Evolutionary conservation across 2,888 invertebrate species (phyloP).

Genomic region (Tortrix viridana): DNA sequence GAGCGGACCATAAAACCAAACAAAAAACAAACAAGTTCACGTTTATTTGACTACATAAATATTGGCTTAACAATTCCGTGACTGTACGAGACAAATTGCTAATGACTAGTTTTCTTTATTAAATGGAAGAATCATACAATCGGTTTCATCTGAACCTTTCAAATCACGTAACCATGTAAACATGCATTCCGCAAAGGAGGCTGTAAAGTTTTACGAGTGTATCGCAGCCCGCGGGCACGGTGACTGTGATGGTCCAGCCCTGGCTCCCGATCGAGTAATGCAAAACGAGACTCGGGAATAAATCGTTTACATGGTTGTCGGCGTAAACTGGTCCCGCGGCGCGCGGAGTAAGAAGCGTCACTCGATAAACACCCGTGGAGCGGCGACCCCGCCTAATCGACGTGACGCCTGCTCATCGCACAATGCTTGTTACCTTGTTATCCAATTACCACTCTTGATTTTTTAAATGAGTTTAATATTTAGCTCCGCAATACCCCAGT

Average conservation of each 20-base stretch:
- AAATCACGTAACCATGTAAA: slow-evolving; percentile 33
- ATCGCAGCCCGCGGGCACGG: slow-evolving; percentile 33
- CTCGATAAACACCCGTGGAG: slow-evolving; percentile 49
- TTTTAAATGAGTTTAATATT: too few relatives aligned
- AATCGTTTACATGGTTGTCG: slow-evolving; percentile 84
- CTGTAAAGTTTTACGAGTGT: slow-evolving; percentile 41
- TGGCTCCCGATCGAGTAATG: slow-evolving; percentile 80
- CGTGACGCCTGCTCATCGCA: slow-evolving; percentile 31
- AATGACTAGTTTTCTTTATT: background rate
- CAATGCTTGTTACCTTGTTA: slow-evolving; percentile 32
- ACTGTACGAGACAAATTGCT: too few relatives aligned
- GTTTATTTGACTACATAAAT: too few relatives aligned
- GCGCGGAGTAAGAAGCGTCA: slow-evolving; percentile 67
- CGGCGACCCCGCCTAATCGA: slow-evolving; percentile 29
- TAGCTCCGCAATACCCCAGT: too few relatives aligned
- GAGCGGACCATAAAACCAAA: too few relatives aligned
- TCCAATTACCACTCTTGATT: slow-evolving; percentile 14
- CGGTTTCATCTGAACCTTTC: background rate
- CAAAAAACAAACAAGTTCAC: too few relatives aligned
- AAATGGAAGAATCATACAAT: background rate
- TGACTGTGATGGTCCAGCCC: slow-evolving; percentile 59
- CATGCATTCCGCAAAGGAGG: slow-evolving; percentile 36
- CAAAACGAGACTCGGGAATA: slow-evolving; percentile 81
- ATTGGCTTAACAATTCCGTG: too few relatives aligned
- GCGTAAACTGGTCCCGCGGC: slow-evolving; percentile 81